A percentile compares a stretch with the other conserved stretches of the same genome.
Evolutionary conservation across 2,888 invertebrate genomes (phyloP).

Genomic region (Acleris emargana): DNA sequence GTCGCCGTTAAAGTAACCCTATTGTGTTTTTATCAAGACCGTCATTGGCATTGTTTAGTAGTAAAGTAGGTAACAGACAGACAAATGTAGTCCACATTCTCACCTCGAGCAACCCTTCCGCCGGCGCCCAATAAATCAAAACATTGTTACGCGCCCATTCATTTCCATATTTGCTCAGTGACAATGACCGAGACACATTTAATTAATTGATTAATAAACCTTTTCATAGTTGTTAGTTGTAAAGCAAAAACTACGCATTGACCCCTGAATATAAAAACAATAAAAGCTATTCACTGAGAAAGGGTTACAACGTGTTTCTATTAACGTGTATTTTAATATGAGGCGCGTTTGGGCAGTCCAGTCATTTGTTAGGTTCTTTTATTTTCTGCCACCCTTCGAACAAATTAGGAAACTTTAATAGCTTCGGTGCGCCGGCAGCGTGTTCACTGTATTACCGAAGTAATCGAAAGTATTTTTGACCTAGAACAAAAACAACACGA

Average conservation of each 20-base stretch:
- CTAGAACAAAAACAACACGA: too few relatives aligned
- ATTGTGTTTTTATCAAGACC: slow-evolving; percentile 40
- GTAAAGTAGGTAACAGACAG: slow-evolving; percentile 45
- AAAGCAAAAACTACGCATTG: slow-evolving; percentile 74
- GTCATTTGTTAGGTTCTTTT: slow-evolving; percentile 74
- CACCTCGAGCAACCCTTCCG: slow-evolving; percentile 70
- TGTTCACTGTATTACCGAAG: background rate
- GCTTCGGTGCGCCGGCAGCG: slow-evolving; percentile 5
- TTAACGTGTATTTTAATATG: slow-evolving; percentile 73
- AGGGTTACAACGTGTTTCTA: slow-evolving; percentile 79
- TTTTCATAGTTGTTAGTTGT: slow-evolving; percentile 70
- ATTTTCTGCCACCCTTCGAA: slow-evolving; percentile 63
- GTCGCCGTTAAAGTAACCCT: slow-evolving; percentile 24
- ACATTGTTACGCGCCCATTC: slow-evolving; percentile 71
- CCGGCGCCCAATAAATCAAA: slow-evolving; percentile 72
- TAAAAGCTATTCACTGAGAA: slow-evolving; percentile 70
- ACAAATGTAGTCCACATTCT: slow-evolving; percentile 64
- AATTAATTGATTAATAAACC: slow-evolving; percentile 83
- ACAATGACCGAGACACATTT: slow-evolving; percentile 82
- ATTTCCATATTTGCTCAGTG: slow-evolving; percentile 80
- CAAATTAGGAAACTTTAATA: slow-evolving; percentile 46
- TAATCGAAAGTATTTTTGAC: background rate
- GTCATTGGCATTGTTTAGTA: slow-evolving; percentile 53
- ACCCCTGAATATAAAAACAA: slow-evolving; percentile 78
- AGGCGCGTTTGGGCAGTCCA: slow-evolving; percentile 68